Evolutionary conservation across 1,140 invertebrate genomes (phyloP), one percentile per base, ranked within the genome.

Genomic region (Phymorhynchus buccinoides): DNA sequence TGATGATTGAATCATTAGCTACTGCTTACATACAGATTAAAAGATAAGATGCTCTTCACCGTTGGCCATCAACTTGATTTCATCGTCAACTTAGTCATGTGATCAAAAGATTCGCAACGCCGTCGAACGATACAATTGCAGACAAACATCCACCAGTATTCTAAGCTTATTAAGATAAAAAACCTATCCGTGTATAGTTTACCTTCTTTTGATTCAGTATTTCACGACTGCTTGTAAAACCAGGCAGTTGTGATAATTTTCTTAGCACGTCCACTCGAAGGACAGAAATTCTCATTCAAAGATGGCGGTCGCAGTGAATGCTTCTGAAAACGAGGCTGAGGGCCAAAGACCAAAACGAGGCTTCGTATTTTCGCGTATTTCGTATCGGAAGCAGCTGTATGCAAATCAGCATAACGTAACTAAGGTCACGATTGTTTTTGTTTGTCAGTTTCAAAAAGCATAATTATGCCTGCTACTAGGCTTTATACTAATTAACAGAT

Each of bases 281-380:
- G n/a, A n/a, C n/a, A n/a, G n/a, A n/a, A n/a, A 27, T 62, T 27
- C 56, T 22, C 56, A 22, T 62, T 62, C 56, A 62, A 62, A 62
- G 56, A 62, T 62, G 56, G 56, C 56, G 56, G 56, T 62, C 56
- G n/a, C n/a, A n/a, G n/a, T n/a, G n/a, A n/a, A n/a, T n/a, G n/a
- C n/a, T n/a, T n/a, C n/a, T n/a, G n/a, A 62, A 62, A 16, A 62
- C 56, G 56, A 62, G 56, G n/a, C 6, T 62, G 56, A 16, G 4
- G 14, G 4, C 12, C 6, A 62, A 62, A 22, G 22, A 62, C 56
- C 56, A 16, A 16, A 62, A 62, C 12, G 4, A 0, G 22, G 22
- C 4, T 62, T n/a, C 56, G 7, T 62, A 18, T 62, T 16, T 16
- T 62, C 22, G 56, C 22, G n/a, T 12, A 16, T 27, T 4, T 22